Evolutionary conservation across 2,797 vertebrate species (phyloP), one percentile per base, ranked within the genome.

Genomic region (Hyperoplus immaculatus): DNA sequence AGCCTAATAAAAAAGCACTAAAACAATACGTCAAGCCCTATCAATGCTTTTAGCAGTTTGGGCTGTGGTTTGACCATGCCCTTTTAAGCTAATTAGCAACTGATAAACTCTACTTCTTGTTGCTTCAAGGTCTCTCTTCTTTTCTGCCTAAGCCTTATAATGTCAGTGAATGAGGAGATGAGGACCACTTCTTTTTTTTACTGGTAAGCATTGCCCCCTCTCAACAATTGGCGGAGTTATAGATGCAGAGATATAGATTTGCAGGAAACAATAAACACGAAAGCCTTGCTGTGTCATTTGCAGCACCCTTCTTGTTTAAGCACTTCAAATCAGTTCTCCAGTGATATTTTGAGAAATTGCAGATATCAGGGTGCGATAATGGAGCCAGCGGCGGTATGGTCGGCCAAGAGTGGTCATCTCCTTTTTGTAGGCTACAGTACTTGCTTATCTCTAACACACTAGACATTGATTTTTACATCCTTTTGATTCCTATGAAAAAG

Each of bases 61-160:
- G 72, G 88, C 72, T 89, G 89, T 85, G 88, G 88, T 92, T 92
- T 88, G 79, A 88, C 77, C 16, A 82, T 88, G 80, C 70, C 81
- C 89, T 91, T 92, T 92, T 91, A 92, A 90, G 84, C 70, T 92
- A 94, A 94, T 93, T 93, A 90, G 83, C 69, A 84, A 88, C 76
- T 89, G 87, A 93, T 92, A 68, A 91, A 92, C 88, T 87, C 64
- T 51, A 49, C 62, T 60, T 79, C 77, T 85, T 47, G 75, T 77
- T 74, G 58, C 77, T 73, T 88, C n/a, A 77, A 81, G 76, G 69
- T 75, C 81, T 80, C 72, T 62, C 43, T 87, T 89, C 67, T 81
- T 77, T 81, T 73, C 39, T 3, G 4, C 49, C 69, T 5, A 21
- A 16, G 45, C 14, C 41, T 76, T 45, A 46, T 75, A 75, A 72